phyloP scores from a whole-genome alignment of 2,888 invertebrate genomes.

The Mantis religiosa region DNA sequence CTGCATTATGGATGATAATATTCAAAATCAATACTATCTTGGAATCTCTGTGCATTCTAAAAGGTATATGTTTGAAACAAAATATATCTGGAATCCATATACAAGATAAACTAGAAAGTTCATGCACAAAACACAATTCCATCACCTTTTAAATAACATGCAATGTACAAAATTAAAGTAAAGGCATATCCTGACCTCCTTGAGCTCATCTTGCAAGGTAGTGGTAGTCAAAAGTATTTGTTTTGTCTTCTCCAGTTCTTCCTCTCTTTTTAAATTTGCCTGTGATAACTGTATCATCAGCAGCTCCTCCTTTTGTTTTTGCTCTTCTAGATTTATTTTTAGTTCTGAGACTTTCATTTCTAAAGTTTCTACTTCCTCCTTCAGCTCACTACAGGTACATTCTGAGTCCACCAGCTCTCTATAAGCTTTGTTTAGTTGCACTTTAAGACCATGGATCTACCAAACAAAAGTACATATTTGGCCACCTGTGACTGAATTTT shows the following conservation, averaged over 20 bases:
- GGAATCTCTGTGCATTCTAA: too few relatives aligned
- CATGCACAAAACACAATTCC: neutral
- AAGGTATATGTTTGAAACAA: too few relatives aligned
- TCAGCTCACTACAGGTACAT: constrained; percentile 63
- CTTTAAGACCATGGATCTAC: constrained; percentile 49
- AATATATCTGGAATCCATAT: too few relatives aligned
- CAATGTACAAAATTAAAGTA: neutral
- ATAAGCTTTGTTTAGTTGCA: constrained; percentile 50
- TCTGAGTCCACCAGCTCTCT: constrained; percentile 57
- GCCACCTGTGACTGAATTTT: neutral
- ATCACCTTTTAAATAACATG: neutral
- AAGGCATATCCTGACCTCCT: neutral
- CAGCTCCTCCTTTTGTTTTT: constrained; percentile 8
- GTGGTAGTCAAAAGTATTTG: neutral
- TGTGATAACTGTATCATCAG: constrained; percentile 2
- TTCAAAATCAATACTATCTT: too few relatives aligned
- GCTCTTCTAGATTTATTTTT: neutral
- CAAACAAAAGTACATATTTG: neutral
- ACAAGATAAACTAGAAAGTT: too few relatives aligned
- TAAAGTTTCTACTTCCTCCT: constrained; percentile 57
- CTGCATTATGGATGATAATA: too few relatives aligned
- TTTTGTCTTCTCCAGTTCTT: neutral
- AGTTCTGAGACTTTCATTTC: constrained; percentile 35
- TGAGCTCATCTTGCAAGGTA: neutral
- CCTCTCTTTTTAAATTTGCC: neutral